phyloP scores from a whole-genome alignment of 2,113 vertebrate genomes.

The Gorsachius goisagi region DNA sequence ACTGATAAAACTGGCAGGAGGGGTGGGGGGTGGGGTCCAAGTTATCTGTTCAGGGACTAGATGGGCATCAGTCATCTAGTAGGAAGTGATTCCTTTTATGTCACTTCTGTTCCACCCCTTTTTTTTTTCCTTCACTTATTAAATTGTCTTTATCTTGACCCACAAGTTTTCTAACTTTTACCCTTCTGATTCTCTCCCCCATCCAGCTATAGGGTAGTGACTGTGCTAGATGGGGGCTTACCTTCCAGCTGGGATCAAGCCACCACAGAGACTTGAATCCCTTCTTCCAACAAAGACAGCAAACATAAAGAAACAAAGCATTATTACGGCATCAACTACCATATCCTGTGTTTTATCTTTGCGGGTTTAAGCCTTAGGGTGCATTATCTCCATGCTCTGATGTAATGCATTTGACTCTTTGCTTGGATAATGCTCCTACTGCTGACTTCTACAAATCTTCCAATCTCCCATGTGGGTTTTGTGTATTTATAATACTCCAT shows the following conservation, averaged over 20 bases:
- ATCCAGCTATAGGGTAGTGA: not conserved
- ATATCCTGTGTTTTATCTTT: not conserved
- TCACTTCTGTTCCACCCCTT: not conserved
- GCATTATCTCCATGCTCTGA: not conserved
- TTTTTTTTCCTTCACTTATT: not conserved
- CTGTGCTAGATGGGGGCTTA: not conserved
- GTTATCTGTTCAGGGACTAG: fast-evolving
- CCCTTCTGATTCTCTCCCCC: not conserved
- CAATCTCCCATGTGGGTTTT: not conserved
- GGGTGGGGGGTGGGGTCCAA: fast-evolving
- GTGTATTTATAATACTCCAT: not conserved
- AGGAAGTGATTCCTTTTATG: not conserved
- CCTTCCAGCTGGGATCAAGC: not conserved
- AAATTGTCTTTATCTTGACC: not conserved
- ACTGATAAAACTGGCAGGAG: not conserved
- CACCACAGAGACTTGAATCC: not conserved
- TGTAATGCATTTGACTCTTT: not conserved
- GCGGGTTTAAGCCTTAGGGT: not conserved
- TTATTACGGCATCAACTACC: not conserved
- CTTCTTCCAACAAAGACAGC: not conserved
- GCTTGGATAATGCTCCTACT: not conserved
- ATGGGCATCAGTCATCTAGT: not conserved
- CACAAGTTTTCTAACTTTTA: not conserved
- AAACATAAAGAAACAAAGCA: not conserved
- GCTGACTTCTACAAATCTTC: constrained; percentile 21